phyloP scores from a whole-genome alignment of 2,888 invertebrate genomes.

The Serrognathus titanus region DNA sequence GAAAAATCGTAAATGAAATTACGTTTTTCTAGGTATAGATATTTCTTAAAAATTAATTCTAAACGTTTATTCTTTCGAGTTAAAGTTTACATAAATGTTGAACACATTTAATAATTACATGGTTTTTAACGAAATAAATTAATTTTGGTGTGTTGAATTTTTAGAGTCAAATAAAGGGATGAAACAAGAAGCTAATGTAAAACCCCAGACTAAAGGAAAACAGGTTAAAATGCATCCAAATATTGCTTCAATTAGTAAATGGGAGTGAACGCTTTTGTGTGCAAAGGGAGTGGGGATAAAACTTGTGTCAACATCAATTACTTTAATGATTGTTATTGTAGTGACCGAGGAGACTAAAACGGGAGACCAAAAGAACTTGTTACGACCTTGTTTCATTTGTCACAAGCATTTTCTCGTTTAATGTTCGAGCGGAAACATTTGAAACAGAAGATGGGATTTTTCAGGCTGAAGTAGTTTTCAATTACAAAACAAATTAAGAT shows the following conservation, averaged over 20 bases:
- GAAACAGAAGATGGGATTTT: conserved; percentile 8
- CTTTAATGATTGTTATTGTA: conserved; percentile 33
- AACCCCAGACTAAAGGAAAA: not conserved
- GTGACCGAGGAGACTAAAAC: conserved; percentile 15
- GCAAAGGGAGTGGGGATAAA: conserved; percentile 14
- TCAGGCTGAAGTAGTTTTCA: conserved; percentile 21
- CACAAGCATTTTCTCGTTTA: conserved; percentile 4
- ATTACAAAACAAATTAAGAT: conserved; percentile 25
- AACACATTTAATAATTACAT: no score
- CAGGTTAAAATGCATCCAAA: not conserved
- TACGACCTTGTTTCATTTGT: conserved; percentile 14
- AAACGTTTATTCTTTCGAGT: no score
- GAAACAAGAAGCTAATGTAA: not conserved
- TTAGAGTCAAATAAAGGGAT: not conserved
- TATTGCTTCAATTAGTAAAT: conserved; percentile 13
- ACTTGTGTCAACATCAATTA: conserved; percentile 34
- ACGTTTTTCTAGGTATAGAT: no score
- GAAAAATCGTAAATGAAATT: no score
- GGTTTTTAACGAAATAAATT: no score
- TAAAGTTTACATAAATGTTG: no score
- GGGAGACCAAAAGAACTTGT: conserved; percentile 10
- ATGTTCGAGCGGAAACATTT: conserved; percentile 1
- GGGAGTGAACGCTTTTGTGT: conserved; percentile 12
- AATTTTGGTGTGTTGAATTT: no score
- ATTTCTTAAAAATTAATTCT: no score